Percentiles rank a stretch among this genome's conserved stretches.
Conservation (phyloP, 2,113 vertebrate genomes). For the Scatophagus argus region DNA sequence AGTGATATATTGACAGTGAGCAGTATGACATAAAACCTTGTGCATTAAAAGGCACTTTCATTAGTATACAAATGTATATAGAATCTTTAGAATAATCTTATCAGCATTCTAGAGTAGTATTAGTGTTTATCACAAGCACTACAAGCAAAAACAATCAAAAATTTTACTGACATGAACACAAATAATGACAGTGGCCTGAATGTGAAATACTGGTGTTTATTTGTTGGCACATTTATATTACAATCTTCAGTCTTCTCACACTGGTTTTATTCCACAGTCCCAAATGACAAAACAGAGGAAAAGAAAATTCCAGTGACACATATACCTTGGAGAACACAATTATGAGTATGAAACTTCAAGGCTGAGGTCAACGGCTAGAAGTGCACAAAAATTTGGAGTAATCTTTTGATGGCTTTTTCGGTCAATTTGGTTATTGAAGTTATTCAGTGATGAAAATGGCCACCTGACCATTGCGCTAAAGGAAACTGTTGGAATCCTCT, state of each 20-base stretch:
- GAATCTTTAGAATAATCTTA: too few species aligned
- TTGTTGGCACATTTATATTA: constrained; percentile 90
- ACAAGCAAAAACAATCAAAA: too few species aligned
- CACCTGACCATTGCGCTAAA: not conserved
- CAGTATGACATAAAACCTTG: too few species aligned
- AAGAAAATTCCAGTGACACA: constrained; percentile 78
- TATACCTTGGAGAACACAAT: constrained; percentile 61
- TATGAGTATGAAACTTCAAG: constrained; percentile 62
- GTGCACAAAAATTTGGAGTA: constrained; percentile 32
- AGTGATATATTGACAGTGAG: too few species aligned
- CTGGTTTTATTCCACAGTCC: constrained; percentile 84
- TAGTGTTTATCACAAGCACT: not conserved
- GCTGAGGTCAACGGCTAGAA: constrained; percentile 64
- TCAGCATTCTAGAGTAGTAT: not conserved
- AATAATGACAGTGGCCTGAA: constrained; percentile 31
- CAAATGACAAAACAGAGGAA: constrained; percentile 74
- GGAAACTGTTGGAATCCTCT: constrained; percentile 38
- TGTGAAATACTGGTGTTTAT: constrained; percentile 90
- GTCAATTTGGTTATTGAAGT: constrained; percentile 3
- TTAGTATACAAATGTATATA: too few species aligned
- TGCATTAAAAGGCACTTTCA: too few species aligned
- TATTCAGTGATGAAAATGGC: not conserved
- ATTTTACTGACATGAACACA: not conserved
- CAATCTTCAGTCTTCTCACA: constrained; percentile 86
- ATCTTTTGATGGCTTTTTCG: not conserved